phyloP scores from a whole-genome alignment of 2,113 vertebrate species.

The Pontoporia blainvillei region DNA sequence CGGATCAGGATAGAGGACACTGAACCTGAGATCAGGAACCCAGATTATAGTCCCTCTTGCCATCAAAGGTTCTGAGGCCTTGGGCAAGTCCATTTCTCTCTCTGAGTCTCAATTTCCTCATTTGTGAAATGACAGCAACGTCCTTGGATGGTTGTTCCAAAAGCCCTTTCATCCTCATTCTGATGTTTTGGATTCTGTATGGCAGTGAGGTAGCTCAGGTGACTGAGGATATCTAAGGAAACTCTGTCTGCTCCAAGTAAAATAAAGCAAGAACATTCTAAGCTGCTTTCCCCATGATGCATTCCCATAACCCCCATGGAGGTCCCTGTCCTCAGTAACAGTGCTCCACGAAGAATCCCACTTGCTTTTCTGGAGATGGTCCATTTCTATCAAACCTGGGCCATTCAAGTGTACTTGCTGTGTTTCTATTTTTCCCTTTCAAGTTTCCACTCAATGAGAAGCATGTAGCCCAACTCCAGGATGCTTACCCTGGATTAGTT shows the following conservation, averaged over 20 bases:
- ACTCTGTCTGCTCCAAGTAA: fast-evolving
- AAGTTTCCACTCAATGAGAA: background rate
- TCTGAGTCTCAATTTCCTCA: background rate
- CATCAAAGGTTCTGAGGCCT: background rate
- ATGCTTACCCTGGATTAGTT: background rate
- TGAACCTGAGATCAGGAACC: background rate
- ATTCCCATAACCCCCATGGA: fast-evolving
- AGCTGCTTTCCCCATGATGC: background rate
- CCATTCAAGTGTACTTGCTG: background rate
- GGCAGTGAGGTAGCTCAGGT: background rate
- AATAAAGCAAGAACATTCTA: background rate
- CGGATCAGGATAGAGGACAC: background rate
- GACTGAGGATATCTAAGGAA: background rate
- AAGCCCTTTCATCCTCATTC: background rate
- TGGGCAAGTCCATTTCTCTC: background rate
- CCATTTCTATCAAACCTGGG: background rate
- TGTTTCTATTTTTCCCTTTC: background rate
- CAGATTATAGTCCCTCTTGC: background rate
- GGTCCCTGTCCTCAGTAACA: fast-evolving
- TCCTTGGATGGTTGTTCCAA: background rate
- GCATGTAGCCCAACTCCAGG: background rate
- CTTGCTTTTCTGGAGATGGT: background rate
- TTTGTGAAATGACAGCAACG: background rate
- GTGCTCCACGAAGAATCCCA: background rate
- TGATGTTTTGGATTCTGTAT: background rate